phyloP scores from a whole-genome alignment of 2,888 invertebrate species.

The Venusia cambrica region DNA sequence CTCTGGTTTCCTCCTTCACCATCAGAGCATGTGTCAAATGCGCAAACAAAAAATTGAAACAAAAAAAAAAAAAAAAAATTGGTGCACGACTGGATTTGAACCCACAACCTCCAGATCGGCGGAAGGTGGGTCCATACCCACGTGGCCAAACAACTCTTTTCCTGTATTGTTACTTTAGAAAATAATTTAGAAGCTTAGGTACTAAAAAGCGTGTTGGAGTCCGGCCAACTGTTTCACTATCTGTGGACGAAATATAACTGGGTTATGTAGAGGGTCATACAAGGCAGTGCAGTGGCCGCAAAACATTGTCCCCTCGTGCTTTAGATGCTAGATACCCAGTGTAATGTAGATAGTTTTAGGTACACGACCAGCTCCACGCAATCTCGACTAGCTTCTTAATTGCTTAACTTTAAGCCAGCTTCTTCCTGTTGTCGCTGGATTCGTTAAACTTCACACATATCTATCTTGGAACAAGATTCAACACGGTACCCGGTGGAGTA shows the following conservation, averaged over 20 bases:
- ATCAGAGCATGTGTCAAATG: too few species aligned
- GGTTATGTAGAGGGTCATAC: constrained; percentile 32
- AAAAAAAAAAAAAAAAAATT: too few species aligned
- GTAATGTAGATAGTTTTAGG: constrained; percentile 77
- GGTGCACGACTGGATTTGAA: too few species aligned
- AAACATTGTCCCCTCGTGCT: constrained; percentile 49
- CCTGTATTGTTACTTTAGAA: constrained; percentile 23
- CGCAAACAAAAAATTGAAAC: too few species aligned
- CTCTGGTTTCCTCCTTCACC: too few species aligned
- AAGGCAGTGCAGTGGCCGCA: constrained; percentile 37
- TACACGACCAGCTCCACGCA: constrained; percentile 56
- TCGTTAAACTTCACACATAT: constrained; percentile 63
- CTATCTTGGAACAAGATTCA: constrained; percentile 45
- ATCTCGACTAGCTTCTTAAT: constrained; percentile 72
- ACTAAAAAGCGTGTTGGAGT: constrained; percentile 46
- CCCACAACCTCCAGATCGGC: too few species aligned
- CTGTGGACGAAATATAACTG: constrained; percentile 43
- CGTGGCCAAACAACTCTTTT: too few species aligned
- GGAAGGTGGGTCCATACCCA: too few species aligned
- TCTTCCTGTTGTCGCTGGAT: constrained; percentile 58
- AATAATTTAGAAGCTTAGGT: constrained; percentile 31
- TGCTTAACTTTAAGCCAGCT: constrained; percentile 67
- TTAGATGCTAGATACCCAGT: constrained; percentile 50
- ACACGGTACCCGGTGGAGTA: constrained; percentile 18
- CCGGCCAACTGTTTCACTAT: constrained; percentile 59